Conservation (phyloP, 2,888 invertebrate genomes). For the Asteroscopus sphinx region DNA sequence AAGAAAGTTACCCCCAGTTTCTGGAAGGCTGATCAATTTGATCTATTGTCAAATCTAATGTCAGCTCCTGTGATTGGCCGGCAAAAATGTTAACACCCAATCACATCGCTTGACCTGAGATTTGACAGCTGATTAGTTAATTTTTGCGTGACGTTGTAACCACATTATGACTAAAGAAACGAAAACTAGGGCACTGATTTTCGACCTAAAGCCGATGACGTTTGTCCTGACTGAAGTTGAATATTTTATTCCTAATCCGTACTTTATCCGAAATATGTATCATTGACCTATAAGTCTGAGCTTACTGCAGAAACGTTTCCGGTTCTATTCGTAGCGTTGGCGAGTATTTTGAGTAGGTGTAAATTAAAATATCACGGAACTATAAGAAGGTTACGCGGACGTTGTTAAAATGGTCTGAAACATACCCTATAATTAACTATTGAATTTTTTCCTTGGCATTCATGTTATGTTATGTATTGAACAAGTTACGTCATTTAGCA, state of each 20-base stretch:
- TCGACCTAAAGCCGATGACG: not conserved
- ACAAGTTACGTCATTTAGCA: no score
- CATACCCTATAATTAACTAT: no score
- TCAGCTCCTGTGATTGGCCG: no score
- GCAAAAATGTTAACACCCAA: no score
- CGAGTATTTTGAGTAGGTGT: constrained; percentile 5
- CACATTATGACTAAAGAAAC: constrained; percentile 15
- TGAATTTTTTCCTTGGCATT: no score
- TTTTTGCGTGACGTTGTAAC: constrained; percentile 7
- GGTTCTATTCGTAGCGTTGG: constrained; percentile 1
- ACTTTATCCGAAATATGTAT: not conserved
- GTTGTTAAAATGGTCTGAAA: not conserved
- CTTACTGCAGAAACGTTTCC: constrained; percentile 13
- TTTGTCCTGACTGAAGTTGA: not conserved
- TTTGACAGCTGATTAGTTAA: no score
- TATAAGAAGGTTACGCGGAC: not conserved
- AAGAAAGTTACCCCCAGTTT: constrained; percentile 17
- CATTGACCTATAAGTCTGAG: constrained; percentile 2
- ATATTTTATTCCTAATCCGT: not conserved
- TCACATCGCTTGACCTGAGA: no score
- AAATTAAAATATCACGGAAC: constrained; percentile 15
- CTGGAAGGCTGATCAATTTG: no score
- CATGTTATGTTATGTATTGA: no score
- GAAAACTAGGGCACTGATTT: constrained; percentile 18
- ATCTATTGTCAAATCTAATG: no score